Base-by-base conservation (phyloP, 1,140 invertebrate species). In the Drosophila orena region DNA sequence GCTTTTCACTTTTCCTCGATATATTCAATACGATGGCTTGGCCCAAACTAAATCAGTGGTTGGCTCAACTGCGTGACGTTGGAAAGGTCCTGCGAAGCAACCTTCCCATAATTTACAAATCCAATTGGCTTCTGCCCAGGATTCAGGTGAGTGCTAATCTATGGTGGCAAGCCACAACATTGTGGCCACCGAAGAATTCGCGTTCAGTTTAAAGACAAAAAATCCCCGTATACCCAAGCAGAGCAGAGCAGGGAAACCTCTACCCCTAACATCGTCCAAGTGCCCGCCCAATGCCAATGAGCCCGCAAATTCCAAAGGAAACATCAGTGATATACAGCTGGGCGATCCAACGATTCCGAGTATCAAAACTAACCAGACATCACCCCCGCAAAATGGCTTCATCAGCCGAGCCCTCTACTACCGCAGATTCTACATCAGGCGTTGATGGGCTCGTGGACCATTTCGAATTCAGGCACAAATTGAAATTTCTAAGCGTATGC, bases 321-420 rank as follows among this genome's bases (percentile, higher is more conserved):
- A 30, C 2, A 30, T 8, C 8, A 8, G 47, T 34, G 27, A 30
- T 11, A 1, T 30, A 2, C 14, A 49, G 46, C 46, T 15, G 47
- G n/a, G 8, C n/a, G n/a, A 50, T 27, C 27, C 27, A 12, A 7
- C 10, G n/a, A 30, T 49, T 15, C 14, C 46, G 4, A 30, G 15
- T 11, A 30, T 49, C 46, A 27, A 34, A 17, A 4, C 14, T 2
- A n/a, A 12, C 15, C 17, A 10, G 12, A 14, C n/a, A 1, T 3
- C 10, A 8, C 24, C 24, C 3, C 24, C 24, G 2, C 8, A 30
- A 50, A 50, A 27, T 15, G 47, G 47, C 4, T 50, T 50, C 1
- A 34, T 50, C 30, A 50, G 47, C 8, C 47, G 47, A 17, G 47
- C 24, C n/a, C 27, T 49, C 14, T 49, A 15, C 47, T 49, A 49